These are phyloP conservation scores for Drosophila nr. perissopoda DNA, from an alignment of 2,888 invertebrate genomes.

Conservation along the genomic window DNA sequence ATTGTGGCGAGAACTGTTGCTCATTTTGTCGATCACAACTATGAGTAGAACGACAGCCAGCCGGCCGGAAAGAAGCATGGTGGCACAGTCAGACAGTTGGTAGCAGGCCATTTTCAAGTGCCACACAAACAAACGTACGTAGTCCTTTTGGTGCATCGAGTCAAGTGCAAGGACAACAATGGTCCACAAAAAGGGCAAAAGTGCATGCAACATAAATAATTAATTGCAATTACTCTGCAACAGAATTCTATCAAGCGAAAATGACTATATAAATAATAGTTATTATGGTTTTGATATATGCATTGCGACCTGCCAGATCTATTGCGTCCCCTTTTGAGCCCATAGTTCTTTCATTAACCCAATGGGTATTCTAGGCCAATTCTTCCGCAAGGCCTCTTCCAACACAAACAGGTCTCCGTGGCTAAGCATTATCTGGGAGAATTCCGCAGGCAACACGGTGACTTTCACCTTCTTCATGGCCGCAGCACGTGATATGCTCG, in stretches of 20 bases:
- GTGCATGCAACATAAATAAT: slow-evolving; percentile 21
- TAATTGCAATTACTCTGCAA: slow-evolving; percentile 8
- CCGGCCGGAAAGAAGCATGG: neutral
- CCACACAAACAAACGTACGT: slow-evolving; percentile 34
- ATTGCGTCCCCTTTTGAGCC: neutral
- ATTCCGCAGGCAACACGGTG: neutral
- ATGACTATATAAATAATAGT: neutral
- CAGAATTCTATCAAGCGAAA: neutral
- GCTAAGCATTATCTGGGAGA: neutral
- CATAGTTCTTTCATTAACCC: neutral
- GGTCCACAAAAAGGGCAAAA: slow-evolving; percentile 10
- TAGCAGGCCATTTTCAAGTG: slow-evolving; percentile 22
- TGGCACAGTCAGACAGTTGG: neutral
- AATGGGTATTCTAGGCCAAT: no score
- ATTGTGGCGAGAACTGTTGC: slow-evolving; percentile 35
- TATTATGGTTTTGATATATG: neutral
- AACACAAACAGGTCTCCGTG: neutral
- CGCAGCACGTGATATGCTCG: no score
- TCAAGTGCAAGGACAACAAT: slow-evolving; percentile 50
- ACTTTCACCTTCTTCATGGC: neutral
- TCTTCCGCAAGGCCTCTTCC: no score
- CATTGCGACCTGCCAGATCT: neutral
- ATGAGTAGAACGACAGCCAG: slow-evolving; percentile 6
- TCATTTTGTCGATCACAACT: slow-evolving; percentile 41
- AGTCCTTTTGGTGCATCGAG: slow-evolving; percentile 19